A percentile compares a stretch with the other conserved stretches of the same genome.
Evolutionary conservation across 2,797 vertebrate species (phyloP).

Genomic region (Limosa lapponica): DNA sequence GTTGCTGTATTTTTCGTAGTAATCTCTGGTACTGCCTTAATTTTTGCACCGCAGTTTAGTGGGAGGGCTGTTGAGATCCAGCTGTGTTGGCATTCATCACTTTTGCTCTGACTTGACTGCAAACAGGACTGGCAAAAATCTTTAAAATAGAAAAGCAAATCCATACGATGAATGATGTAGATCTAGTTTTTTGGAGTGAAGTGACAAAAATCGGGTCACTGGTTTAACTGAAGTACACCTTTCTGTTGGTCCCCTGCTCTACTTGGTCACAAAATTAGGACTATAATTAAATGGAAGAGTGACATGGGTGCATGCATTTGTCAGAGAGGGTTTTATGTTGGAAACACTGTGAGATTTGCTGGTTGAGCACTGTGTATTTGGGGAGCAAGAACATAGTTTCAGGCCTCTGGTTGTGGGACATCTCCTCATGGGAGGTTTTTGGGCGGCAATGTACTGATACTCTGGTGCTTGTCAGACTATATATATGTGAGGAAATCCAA

Average conservation of each 20-base stretch:
- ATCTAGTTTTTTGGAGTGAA: not conserved
- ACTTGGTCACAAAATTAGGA: not conserved
- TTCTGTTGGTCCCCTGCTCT: not conserved
- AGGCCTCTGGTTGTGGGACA: not conserved
- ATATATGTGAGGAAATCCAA: not conserved
- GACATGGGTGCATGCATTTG: not conserved
- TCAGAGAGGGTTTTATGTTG: not conserved
- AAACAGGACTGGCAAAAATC: not conserved
- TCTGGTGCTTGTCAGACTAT: not conserved
- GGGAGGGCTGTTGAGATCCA: slow-evolving; percentile 49
- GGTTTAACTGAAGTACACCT: not conserved
- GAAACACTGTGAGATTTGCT: not conserved
- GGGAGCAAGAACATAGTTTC: not conserved
- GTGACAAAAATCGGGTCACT: not conserved
- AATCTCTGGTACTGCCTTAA: slow-evolving; percentile 19
- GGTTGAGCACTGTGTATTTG: not conserved
- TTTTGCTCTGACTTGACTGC: slow-evolving; percentile 25
- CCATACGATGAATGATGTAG: not conserved
- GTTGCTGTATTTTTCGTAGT: slow-evolving; percentile 23
- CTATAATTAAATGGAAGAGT: not conserved
- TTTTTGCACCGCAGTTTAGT: not conserved
- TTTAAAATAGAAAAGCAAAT: not conserved
- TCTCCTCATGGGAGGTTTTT: not conserved
- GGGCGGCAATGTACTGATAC: not conserved
- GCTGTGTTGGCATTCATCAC: slow-evolving; percentile 48